Percentiles rank a stretch among this genome's conserved stretches.
Evolutionary conservation across 35 echinoderm and acorn worm genomes (phyloP).

Genomic region (Chiridota heheva): DNA sequence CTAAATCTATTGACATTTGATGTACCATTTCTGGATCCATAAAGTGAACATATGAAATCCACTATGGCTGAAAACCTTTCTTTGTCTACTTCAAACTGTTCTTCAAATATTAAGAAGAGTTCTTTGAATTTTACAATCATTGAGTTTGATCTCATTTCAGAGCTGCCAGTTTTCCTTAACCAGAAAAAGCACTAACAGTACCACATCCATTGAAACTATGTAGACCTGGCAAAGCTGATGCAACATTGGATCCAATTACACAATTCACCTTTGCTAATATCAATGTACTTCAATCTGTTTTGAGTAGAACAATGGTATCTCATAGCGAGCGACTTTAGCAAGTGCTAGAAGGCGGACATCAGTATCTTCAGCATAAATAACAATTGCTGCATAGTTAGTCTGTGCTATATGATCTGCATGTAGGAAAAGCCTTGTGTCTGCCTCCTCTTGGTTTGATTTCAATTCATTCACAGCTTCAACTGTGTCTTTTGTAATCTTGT

Average conservation of each 20-base stretch:
- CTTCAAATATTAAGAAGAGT: too few species aligned
- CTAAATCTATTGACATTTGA: too few species aligned
- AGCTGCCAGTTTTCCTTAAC: too few species aligned
- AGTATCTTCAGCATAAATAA: background rate
- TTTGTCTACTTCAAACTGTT: too few species aligned
- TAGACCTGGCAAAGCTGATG: background rate
- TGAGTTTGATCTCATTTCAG: background rate
- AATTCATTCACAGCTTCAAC: background rate
- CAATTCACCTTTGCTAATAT: background rate
- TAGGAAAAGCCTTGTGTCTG: background rate
- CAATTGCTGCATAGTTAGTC: background rate
- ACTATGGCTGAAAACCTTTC: too few species aligned
- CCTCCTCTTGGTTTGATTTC: conserved; percentile 11
- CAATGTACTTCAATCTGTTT: background rate
- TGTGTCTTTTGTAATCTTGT: background rate
- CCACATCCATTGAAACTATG: background rate
- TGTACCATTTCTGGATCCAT: too few species aligned
- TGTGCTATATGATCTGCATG: background rate
- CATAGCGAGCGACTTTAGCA: background rate
- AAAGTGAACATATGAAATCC: too few species aligned
- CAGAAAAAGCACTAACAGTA: background rate
- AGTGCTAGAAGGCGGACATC: background rate
- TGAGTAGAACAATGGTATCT: background rate
- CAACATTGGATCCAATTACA: background rate
- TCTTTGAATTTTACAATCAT: background rate